Evolutionary conservation across 2,113 vertebrate genomes (phyloP).

Genomic region (Amblyopsis rosae): DNA sequence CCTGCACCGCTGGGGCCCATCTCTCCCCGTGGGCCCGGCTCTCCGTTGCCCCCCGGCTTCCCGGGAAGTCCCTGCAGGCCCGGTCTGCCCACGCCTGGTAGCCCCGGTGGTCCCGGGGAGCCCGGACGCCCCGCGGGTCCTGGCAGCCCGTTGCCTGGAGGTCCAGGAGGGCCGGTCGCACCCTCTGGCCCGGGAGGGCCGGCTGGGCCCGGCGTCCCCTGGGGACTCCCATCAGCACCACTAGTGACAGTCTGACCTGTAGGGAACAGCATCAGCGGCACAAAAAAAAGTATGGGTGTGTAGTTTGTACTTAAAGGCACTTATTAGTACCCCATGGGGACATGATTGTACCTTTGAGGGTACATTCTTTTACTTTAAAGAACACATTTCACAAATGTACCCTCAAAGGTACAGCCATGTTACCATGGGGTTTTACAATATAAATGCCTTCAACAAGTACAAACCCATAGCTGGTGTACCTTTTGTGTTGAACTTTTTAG

Average conservation of each 20-base stretch:
- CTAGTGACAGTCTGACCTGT: conserved; percentile 82
- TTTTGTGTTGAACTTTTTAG: no score
- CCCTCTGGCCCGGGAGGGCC: conserved; percentile 83
- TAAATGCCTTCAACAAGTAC: no score
- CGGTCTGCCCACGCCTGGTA: conserved; percentile 88
- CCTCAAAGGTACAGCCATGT: no score
- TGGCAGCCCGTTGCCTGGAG: conserved; percentile 84
- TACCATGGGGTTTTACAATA: no score
- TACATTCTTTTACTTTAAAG: no score
- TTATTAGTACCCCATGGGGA: no score
- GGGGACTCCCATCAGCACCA: conserved; percentile 86
- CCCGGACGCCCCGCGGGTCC: conserved; percentile 83
- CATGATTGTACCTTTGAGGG: no score
- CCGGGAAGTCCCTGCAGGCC: conserved; percentile 91
- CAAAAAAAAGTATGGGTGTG: no score
- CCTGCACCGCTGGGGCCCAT: conserved; percentile 85
- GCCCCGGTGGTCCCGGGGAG: conserved; percentile 82
- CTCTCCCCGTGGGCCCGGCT: conserved; percentile 86
- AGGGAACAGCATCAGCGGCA: neutral
- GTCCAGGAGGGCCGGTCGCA: conserved; percentile 82
- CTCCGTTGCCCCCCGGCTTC: conserved; percentile 86
- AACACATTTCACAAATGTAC: no score
- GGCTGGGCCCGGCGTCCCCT: conserved; percentile 79
- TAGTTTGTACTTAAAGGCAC: no score
- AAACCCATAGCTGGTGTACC: no score